Evolutionary conservation across 1,140 invertebrate genomes (phyloP).

Genomic region (Heliconius hermathena): DNA sequence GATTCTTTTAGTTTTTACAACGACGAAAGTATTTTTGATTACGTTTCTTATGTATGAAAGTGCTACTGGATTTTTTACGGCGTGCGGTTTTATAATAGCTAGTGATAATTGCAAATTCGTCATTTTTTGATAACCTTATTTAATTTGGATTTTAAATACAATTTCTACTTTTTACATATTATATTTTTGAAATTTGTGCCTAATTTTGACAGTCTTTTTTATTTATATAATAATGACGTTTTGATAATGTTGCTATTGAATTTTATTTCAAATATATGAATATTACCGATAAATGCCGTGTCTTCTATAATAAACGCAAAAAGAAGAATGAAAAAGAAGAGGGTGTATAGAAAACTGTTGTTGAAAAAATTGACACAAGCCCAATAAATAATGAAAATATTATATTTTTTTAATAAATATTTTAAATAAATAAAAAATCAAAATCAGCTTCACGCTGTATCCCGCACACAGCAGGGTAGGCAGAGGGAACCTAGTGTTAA

Average conservation of each 20-base stretch:
- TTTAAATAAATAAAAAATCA: no score
- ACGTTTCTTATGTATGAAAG: slow-evolving; percentile 85
- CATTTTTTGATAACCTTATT: slow-evolving; percentile 44
- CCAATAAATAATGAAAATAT: no score
- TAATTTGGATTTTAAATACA: neutral
- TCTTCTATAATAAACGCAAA: no score
- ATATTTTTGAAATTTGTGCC: slow-evolving; percentile 11
- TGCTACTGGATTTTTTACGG: slow-evolving; percentile 86
- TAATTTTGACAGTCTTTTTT: neutral
- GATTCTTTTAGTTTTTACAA: slow-evolving; percentile 87
- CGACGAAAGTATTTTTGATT: slow-evolving; percentile 89
- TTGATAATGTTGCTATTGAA: neutral
- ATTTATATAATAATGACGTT: neutral
- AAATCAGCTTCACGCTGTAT: no score
- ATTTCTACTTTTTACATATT: slow-evolving; percentile 18
- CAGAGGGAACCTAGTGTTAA: no score
- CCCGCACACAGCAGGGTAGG: no score
- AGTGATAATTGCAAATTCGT: slow-evolving; percentile 82
- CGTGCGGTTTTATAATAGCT: slow-evolving; percentile 89
- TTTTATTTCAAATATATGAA: neutral
- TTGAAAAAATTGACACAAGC: no score
- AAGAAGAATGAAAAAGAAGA: no score
- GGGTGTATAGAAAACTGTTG: no score
- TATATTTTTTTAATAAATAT: no score
- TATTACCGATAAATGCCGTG: no score